These are phyloP conservation scores for Cygnus buccinator DNA, from an alignment of 2,113 vertebrate genomes.

Conservation along the genomic window DNA sequence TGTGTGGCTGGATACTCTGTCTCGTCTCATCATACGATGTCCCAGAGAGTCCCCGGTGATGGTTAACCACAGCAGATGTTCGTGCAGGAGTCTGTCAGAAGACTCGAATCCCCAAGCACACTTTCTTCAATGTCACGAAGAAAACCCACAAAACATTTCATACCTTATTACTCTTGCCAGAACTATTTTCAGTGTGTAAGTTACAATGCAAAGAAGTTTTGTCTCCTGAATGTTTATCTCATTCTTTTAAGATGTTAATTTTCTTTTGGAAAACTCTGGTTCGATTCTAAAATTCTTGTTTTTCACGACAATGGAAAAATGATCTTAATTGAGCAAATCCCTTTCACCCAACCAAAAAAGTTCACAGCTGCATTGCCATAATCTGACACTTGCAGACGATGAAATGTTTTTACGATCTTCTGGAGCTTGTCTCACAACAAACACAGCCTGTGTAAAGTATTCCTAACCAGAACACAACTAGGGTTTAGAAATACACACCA, in stretches of 20 bases:
- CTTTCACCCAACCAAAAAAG: neutral
- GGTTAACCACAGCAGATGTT: neutral
- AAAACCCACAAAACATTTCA: neutral
- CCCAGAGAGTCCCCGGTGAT: neutral
- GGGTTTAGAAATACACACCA: neutral
- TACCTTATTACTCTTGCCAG: neutral
- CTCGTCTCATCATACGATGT: rapidly evolving
- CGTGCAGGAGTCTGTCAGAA: neutral
- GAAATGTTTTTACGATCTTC: neutral
- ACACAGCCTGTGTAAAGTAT: neutral
- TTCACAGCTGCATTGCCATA: neutral
- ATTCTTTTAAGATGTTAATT: neutral
- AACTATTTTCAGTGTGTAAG: rapidly evolving
- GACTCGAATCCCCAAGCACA: neutral
- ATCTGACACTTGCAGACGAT: rapidly evolving
- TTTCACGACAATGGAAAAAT: neutral
- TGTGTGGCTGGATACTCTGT: rapidly evolving
- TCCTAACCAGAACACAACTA: neutral
- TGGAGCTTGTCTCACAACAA: neutral
- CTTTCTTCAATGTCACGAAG: neutral
- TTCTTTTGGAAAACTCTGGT: neutral
- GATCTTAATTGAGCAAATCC: neutral
- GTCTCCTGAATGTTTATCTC: rapidly evolving
- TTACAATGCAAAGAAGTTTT: rapidly evolving
- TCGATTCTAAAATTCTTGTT: neutral